These are phyloP conservation scores for Potamarius usumacintae DNA, from an alignment of 2,113 vertebrate genomes.

Conservation along the genomic window DNA sequence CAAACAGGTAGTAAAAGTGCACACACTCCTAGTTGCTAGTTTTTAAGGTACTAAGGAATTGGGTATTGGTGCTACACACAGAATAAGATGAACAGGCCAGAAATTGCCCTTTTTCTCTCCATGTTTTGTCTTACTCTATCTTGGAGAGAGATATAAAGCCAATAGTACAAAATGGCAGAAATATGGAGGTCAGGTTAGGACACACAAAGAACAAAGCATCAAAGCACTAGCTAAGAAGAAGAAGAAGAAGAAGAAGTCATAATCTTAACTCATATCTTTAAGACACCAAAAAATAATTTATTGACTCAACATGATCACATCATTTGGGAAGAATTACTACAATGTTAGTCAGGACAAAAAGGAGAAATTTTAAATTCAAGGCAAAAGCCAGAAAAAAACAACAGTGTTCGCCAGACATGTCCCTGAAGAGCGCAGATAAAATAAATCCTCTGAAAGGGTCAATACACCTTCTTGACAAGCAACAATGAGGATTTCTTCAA, in stretches of 20 bases:
- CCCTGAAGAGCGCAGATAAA: conserved; percentile 62
- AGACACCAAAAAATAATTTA: conserved; percentile 43
- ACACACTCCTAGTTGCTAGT: not conserved
- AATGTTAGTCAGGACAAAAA: conserved; percentile 43
- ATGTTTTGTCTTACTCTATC: conserved; percentile 53
- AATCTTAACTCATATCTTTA: conserved; percentile 27
- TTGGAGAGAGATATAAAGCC: not conserved
- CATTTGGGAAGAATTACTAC: conserved; percentile 46
- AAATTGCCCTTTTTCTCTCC: conserved; percentile 38
- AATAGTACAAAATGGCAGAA: conserved; percentile 46
- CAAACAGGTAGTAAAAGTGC: not conserved
- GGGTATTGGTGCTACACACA: conserved; percentile 20
- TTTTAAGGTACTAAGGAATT: not conserved
- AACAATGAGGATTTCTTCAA: conserved; percentile 49
- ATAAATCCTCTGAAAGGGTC: conserved; percentile 57
- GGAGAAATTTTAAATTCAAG: conserved; percentile 61
- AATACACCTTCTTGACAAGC: conserved; percentile 56
- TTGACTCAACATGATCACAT: conserved; percentile 56
- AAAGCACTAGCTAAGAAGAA: not conserved
- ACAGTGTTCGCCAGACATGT: conserved; percentile 61
- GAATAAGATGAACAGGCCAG: conserved; percentile 37
- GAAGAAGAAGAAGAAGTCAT: not conserved
- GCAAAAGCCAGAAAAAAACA: conserved; percentile 59
- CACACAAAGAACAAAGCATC: not conserved
- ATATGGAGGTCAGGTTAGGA: not conserved